Evolutionary conservation across 2,113 vertebrate species (phyloP), one percentile per base, ranked within the genome.

Genomic region (Fulmarus glacialis): DNA sequence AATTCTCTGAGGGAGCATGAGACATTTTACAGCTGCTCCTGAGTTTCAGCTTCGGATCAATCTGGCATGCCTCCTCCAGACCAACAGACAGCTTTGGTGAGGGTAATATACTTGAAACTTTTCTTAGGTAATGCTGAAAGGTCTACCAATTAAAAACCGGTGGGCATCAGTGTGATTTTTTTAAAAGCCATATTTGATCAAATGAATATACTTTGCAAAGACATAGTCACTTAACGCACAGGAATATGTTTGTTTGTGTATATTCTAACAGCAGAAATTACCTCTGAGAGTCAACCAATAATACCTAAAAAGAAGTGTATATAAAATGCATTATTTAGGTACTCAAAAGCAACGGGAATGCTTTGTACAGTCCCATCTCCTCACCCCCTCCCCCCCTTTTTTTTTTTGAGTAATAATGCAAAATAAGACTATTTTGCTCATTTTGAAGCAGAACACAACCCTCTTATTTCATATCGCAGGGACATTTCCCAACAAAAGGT

Each of bases 341-440:
- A 58, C 34, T 83, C 45, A 53, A 82, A 91, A 93, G 29, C 64
- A 67, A 47, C 10, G 21, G 47, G 15, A 95, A 88, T 56, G 7
- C 7, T 59, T 27, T 70, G 62, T 13, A 56, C 18, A 72, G 50
- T 42, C 4, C 10, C 9, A 23, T 45, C 7, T 77, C n/a, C 34
- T 8, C 9, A 24, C 8, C 0, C 3, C 2, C 5, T 9, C 48
- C 23, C 7, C 3, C 2, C 1, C 0, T 4, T 6, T 2, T 5
- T 47, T 40, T 43, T 67, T 63, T 66, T 60, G 4, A 45, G 11
- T 20, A 71, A 40, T 29, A 62, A 73, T 29, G 29, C 40, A 79
- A 82, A 73, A 40, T 27, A 40, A 9, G 17, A 14, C 15, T n/a
- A 4, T 70, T 89, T 91, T 87, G 60, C 52, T 91, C 22, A 63